Percentiles rank a stretch among this genome's conserved stretches.
These are phyloP conservation scores for Microctenopoma lineatum DNA, from an alignment of 2,797 vertebrate genomes.

Conservation along the genomic window DNA sequence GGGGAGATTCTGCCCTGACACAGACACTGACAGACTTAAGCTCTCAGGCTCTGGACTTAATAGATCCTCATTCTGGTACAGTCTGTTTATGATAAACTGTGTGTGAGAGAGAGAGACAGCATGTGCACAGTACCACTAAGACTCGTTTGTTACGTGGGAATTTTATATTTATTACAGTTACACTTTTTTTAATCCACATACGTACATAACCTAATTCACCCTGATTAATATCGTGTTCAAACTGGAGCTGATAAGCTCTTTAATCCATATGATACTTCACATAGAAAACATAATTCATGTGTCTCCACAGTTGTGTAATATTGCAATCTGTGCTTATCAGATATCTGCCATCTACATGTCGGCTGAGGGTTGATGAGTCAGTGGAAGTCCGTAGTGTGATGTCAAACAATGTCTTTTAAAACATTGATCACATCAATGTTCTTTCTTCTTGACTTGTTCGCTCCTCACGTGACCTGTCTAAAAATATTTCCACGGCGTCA, in stretches of 20 bases:
- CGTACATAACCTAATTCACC: neutral
- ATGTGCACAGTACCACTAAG: slow-evolving; percentile 8
- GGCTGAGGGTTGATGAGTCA: neutral
- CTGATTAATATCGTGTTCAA: neutral
- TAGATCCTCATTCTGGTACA: slow-evolving; percentile 6
- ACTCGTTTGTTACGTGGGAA: slow-evolving; percentile 14
- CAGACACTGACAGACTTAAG: slow-evolving; percentile 28
- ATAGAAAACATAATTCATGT: neutral
- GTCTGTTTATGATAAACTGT: slow-evolving; percentile 23
- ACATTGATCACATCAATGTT: neutral
- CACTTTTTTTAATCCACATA: neutral
- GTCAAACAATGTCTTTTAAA: neutral
- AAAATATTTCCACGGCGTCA: slow-evolving; percentile 8
- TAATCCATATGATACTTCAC: neutral
- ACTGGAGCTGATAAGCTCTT: neutral
- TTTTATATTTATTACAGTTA: slow-evolving; percentile 2
- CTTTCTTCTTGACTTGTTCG: neutral
- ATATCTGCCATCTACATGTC: too few relatives aligned
- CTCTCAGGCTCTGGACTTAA: slow-evolving; percentile 1
- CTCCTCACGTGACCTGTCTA: neutral
- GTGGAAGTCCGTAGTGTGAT: neutral
- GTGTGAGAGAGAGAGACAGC: slow-evolving; percentile 3
- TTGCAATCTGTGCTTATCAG: too few relatives aligned
- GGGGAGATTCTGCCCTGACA: slow-evolving; percentile 32
- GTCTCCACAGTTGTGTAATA: neutral